These are phyloP conservation scores for Hyposmocoma kahamanoa DNA, from an alignment of 1,140 invertebrate genomes.

Conservation along the genomic window DNA sequence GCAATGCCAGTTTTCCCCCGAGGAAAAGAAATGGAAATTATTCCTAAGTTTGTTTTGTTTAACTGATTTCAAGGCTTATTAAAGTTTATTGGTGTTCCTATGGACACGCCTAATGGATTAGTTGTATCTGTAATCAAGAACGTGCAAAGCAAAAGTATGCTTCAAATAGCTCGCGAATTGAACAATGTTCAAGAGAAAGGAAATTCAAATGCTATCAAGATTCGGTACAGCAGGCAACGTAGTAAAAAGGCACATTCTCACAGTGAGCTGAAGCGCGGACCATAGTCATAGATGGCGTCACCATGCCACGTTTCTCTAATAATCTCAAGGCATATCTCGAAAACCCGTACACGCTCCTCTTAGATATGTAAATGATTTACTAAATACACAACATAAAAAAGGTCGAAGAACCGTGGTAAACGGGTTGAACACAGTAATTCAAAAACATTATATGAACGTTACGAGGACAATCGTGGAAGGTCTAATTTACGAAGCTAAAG, in stretches of 20 bases:
- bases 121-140: constrained; percentile 98
- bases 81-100: constrained; percentile 97
- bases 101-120: constrained; percentile 94
- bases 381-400: neutral
- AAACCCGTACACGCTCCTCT: constrained; percentile 84
- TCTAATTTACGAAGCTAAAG: no score
- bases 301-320: constrained; percentile 95
- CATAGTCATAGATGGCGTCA: constrained; percentile 98
- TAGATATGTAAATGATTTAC: constrained; percentile 70
- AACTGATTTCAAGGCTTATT: no score
- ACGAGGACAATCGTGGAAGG: no score
- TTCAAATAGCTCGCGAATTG: constrained; percentile 91
- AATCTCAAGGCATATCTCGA: constrained; percentile 94
- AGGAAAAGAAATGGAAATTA: no score
- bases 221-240: constrained; percentile 85
- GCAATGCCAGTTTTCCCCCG: no score
- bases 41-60: no score
- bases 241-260: constrained; percentile 84
- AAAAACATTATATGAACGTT: no score
- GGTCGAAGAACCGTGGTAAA: no score
- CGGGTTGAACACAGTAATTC: no score
- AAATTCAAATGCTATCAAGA: constrained; percentile 81
- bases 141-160: constrained; percentile 87
- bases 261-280: constrained; percentile 95
- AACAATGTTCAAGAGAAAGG: constrained; percentile 87